Base-by-base conservation (phyloP, 2,113 vertebrate genomes). In the Limanda limanda region DNA sequence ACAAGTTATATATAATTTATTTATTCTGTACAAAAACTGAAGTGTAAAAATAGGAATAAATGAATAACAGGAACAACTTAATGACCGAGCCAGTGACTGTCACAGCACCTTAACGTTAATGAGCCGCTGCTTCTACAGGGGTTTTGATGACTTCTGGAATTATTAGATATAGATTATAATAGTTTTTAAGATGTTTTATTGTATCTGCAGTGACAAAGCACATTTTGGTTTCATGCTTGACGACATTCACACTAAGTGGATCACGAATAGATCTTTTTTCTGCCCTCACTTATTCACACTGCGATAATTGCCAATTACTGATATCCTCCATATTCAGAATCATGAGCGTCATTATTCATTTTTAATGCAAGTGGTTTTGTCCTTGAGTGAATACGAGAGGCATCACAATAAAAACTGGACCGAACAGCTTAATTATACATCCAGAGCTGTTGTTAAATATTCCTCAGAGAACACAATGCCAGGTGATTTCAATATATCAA, bases 401-500 rank as follows among this genome's bases (percentile, higher is more conserved):
- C n/a, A 4, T 21, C 48, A n/a, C 23, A 68, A 63, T 68, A 17
- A 60, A 51, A n/a, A 18, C 64, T 35, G 27, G 57, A 78, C 80
- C 82, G 82, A 81, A 76, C 56, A 47, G 47, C 70, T 72, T 77
- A 57, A 88, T 89, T 77, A 83, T 76, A 68, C 58, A 88, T 79
- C 27, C 68, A 60, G 5, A 54, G 73, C 55, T 62, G 75, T 82
- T 78, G 67, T 82, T 74, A 72, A 23, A 14, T 85, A 72, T 84
- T 64, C 51, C 73, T 82, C 61, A 62, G 47, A 82, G 69, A 65
- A 47, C 63, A 71, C 56, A 76, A 68, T 47, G 78, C 61, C 70
- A 52, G 48, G 61, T 63, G 65, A 90, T 80, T 85, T 88, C 52
- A 89, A 81, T 81, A 81, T 88, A 64, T 79, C n/a, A 4, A 75